These are phyloP conservation scores for Lydus trimaculatus DNA, from an alignment of 2,888 invertebrate genomes.

Conservation along the genomic window DNA sequence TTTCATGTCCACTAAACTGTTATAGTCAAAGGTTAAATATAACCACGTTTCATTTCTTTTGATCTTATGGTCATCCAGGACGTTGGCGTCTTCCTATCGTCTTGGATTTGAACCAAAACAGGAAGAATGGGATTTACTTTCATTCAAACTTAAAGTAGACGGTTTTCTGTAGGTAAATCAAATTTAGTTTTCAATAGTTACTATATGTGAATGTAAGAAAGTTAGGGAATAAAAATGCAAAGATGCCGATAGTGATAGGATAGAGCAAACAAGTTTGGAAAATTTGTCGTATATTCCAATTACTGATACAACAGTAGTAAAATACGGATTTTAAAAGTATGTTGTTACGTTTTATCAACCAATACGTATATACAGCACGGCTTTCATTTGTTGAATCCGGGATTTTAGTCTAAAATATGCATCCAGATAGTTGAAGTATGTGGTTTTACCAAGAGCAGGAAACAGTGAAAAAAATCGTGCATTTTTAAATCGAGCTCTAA, in stretches of 20 bases:
- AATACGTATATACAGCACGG: background rate
- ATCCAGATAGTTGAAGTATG: background rate
- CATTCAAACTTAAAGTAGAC: background rate
- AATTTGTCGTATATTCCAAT: background rate
- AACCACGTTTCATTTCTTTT: background rate
- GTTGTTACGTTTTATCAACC: background rate
- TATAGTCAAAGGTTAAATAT: background rate
- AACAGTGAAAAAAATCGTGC: background rate
- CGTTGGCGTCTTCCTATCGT: background rate
- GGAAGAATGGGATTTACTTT: background rate
- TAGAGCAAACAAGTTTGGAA: background rate
- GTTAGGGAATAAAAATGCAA: background rate
- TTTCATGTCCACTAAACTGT: background rate
- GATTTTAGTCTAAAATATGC: background rate
- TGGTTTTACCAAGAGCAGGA: background rate
- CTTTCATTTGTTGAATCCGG: background rate
- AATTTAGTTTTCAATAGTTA: background rate
- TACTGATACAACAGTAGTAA: background rate
- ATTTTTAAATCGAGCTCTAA: background rate
- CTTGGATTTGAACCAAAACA: background rate
- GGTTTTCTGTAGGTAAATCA: background rate
- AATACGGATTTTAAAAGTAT: background rate
- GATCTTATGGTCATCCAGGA: background rate
- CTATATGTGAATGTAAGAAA: background rate
- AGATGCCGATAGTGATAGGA: background rate